phyloP scores from a whole-genome alignment of 2,888 invertebrate genomes.

The Seladonia tumulorum region DNA sequence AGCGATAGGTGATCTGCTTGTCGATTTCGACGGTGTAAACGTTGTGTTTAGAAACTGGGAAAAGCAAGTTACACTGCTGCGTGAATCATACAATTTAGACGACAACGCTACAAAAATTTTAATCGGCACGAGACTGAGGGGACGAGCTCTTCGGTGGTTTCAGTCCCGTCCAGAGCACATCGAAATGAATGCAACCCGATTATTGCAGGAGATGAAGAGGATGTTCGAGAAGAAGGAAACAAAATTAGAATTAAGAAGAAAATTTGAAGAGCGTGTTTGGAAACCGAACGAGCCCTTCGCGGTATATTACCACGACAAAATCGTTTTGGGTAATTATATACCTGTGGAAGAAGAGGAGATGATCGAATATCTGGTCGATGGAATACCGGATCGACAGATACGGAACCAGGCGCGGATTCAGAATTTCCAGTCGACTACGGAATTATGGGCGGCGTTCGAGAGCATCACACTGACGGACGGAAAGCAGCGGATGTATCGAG shows the following conservation, averaged over 20 bases:
- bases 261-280: constrained; percentile 62
- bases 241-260: constrained; percentile 40
- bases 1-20: background rate
- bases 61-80: background rate
- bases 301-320: constrained; percentile 6
- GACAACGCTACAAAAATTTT: constrained; percentile 2
- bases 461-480: background rate
- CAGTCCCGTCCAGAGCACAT: constrained; percentile 59
- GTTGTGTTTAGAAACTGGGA: background rate
- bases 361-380: constrained; percentile 1
- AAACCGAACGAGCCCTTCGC: constrained; percentile 27
- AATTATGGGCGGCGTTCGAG: background rate
- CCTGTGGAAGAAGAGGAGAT: constrained; percentile 8
- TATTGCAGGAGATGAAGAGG: constrained; percentile 52
- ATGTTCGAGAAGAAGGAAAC: constrained; percentile 58
- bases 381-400: constrained; percentile 1
- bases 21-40: background rate
- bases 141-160: constrained; percentile 60
- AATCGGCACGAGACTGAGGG: constrained; percentile 34
- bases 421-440: background rate
- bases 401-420: constrained; percentile 2
- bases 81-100: background rate
- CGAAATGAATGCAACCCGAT: constrained; percentile 26
- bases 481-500: background rate
- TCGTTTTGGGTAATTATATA: background rate